A percentile compares a stretch with the other conserved stretches of the same genome.
These are phyloP conservation scores for Dusona sp. DNA, from an alignment of 2,888 invertebrate species.

Conservation along the genomic window DNA sequence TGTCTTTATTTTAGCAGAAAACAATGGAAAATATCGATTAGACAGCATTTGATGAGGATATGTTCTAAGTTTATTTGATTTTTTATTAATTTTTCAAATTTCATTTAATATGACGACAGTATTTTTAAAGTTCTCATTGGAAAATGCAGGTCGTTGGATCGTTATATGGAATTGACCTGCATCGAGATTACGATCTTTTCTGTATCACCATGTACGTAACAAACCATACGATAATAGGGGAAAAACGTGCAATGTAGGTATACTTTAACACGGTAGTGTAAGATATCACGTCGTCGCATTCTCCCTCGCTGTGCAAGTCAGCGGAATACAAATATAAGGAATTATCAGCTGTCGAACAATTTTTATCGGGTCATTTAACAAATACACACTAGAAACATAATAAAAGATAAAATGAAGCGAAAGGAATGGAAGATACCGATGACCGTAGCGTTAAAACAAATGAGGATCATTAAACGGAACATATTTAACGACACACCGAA, in stretches of 20 bases:
- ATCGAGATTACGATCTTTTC: background rate
- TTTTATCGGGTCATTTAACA: background rate
- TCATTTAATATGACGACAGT: background rate
- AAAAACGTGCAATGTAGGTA: background rate
- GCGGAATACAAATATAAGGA: background rate
- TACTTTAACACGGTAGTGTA: background rate
- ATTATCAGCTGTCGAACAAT: conserved; percentile 14
- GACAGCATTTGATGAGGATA: background rate
- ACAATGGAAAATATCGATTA: background rate
- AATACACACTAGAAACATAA: background rate
- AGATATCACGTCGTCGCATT: conserved; percentile 2
- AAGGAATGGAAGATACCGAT: background rate
- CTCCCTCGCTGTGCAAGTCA: background rate
- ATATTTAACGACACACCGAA: background rate
- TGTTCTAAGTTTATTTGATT: background rate
- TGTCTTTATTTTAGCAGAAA: background rate
- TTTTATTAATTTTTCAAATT: background rate
- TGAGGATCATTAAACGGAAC: background rate
- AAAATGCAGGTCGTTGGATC: background rate
- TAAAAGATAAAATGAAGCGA: background rate
- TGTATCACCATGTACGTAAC: background rate
- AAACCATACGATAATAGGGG: background rate
- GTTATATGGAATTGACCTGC: background rate
- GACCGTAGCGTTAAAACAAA: background rate
- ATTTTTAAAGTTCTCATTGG: background rate